Evolutionary conservation across 2,797 vertebrate genomes (phyloP).

Genomic region (Lithobates sylvaticus): DNA sequence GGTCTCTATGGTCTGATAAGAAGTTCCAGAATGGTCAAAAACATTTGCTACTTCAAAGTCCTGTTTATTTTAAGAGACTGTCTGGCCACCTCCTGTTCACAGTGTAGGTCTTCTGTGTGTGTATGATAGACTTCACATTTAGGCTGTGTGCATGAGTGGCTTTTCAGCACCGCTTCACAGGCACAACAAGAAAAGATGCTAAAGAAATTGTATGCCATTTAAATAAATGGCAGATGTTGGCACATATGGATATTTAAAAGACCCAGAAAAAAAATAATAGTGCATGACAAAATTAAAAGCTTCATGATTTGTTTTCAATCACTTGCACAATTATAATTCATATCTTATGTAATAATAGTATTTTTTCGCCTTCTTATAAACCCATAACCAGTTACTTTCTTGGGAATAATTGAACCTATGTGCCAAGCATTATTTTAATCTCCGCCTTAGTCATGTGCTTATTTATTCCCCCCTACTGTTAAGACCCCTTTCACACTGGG

Average conservation of each 20-base stretch:
- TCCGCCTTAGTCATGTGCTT: too few species aligned
- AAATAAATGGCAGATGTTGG: background rate
- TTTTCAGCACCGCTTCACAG: background rate
- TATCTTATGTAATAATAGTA: too few species aligned
- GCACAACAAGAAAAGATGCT: background rate
- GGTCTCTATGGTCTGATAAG: constrained; percentile 1
- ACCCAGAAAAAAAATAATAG: background rate
- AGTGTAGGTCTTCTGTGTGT: background rate
- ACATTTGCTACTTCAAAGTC: constrained; percentile 43
- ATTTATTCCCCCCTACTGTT: too few species aligned
- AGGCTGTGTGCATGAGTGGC: background rate
- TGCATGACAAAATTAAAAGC: too few species aligned
- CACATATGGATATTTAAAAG: background rate
- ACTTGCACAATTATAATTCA: too few species aligned
- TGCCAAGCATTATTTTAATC: too few species aligned
- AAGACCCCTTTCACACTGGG: too few species aligned
- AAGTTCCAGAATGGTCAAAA: constrained; percentile 17
- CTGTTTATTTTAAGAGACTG: constrained; percentile 8
- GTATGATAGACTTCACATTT: constrained; percentile 9
- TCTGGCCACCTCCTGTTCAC: constrained; percentile 27
- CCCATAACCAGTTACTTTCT: too few species aligned
- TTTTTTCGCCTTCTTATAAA: too few species aligned
- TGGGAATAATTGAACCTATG: too few species aligned
- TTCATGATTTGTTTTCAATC: too few species aligned
- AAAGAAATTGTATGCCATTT: too few species aligned